Base-by-base conservation (phyloP, 2,113 vertebrate species). In the Anguilla japonica region DNA sequence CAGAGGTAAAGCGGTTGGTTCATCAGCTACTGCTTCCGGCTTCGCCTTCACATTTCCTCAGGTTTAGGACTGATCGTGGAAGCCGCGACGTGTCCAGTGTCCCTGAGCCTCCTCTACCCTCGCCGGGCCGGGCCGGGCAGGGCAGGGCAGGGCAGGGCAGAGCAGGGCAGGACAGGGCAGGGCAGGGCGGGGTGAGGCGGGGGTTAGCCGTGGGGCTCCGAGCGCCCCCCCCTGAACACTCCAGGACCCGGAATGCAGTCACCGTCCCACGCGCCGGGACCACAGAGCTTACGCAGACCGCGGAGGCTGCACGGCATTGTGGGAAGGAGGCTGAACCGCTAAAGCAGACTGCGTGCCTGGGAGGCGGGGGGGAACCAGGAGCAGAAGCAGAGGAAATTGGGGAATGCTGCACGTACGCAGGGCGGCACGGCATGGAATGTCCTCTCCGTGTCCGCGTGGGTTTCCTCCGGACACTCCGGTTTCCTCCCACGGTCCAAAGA, bases 191-290 rank as follows among this genome's bases (percentile, higher is more conserved):
- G 96, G 92, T 0, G 94, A 92, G 40, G 84, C 83, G 8, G 93
- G 92, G 87, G 93, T 96, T 60, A 95, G 95, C 0, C 96, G 92
- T 98, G 96, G 0, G 95, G 97, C 87, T 96, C 97, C 0, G 93
- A 93, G 92, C 98, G 98, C 80, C 97, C 96, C 71, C 98, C 98
- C 0, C 97, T 97, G 93, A 34, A 34, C 98, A 99, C 95, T 99
- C 98, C 91, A 99, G 97, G 0, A n/a, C 98, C 94, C 0, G 98
- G 98, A 91, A 99, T 98, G 95, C 96, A 98, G 88, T 98, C 98
- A 0, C 98, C 99, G 95, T 99, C 98, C 98, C 98, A 99, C 98
- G 99, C 98, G 40, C 98, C 98, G 0, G 97, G 96, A 41, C 98
- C 97, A 2, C 98, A 99, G 82, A 98, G 95, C 94, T 96, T 97